Evolutionary conservation across 92 coral and sea anemone species (phyloP), one percentile per base, ranked within the genome.

Genomic region (Epizoanthus scotinus): DNA sequence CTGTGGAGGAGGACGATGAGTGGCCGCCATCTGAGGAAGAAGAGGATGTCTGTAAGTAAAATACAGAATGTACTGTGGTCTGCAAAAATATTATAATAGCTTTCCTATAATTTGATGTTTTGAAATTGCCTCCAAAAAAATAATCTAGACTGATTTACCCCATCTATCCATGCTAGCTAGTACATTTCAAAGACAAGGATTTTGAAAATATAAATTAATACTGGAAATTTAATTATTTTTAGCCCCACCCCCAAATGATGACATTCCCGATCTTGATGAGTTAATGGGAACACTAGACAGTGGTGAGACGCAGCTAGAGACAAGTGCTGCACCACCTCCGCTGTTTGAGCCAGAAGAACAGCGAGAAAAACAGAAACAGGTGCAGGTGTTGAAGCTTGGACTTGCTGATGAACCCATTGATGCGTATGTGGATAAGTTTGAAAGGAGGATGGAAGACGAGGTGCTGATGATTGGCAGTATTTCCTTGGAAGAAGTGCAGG

Each of bases 401-500:
- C 81, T 96, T 65, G 99, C 94, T 26, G 97, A 93, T 19, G 93
- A 94, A 57, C 86, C 91, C 50, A 90, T 96, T 24, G 89, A 87
- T 25, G 79, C 86, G 14, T 93, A 96, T 71, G 86, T 86, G 65
- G 98, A 96, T 58, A 91, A 96, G 57, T 96, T 96, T 91, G 92
- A 96, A 70, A 94, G 90, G 82, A 82, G 90, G 64, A 90, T 96
- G 89, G 98, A 93, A 67, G 99, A 96, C 15, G 99, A 96, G 63
- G 84, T 96, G 8, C 86, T 96, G 29, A 96, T 96, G 99, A 91
- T 96, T 82, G 99, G 99, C 28, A 92, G 92, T 36, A 93, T 96
- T 42, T 93, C 99, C 61, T 83, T 96, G 75, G 99, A 96, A 73
- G 97, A 91, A 87, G 97, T 96, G 57, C 99, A 96, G 98, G 99